A percentile compares a stretch with the other conserved stretches of the same genome.
Conservation (phyloP, 2,797 vertebrate genomes). For the Heterohyrax brucei region DNA sequence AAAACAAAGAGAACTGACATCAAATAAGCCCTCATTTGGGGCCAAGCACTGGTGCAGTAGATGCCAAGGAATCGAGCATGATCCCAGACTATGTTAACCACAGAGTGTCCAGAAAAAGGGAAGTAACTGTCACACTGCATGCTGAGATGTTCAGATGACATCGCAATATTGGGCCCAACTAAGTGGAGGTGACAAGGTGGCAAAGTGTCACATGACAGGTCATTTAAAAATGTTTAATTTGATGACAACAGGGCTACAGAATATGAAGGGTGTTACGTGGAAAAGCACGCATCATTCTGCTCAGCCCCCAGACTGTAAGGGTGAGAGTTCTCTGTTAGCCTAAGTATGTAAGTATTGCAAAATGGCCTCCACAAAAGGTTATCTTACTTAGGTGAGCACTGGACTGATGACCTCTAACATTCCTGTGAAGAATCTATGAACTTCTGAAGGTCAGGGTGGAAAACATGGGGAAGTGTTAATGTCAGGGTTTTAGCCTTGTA, state of each 20-base stretch:
- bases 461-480: background rate
- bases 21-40: background rate
- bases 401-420: background rate
- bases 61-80: background rate
- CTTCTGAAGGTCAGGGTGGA: background rate
- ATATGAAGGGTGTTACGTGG: background rate
- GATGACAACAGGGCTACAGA: background rate
- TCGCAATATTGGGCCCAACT: background rate
- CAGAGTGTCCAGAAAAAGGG: background rate
- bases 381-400: background rate
- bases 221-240: constrained; percentile 18
- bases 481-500: background rate
- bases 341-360: background rate
- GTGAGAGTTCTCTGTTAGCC: background rate
- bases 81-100: background rate
- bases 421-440: background rate
- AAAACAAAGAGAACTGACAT: background rate
- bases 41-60: background rate
- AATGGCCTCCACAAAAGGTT: background rate
- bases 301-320: background rate
- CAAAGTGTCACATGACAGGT: background rate
- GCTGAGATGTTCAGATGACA: background rate
- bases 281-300: constrained; percentile 13
- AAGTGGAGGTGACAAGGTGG: background rate
- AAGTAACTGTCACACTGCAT: background rate